Evolutionary conservation across 2,797 vertebrate genomes (phyloP).

Genomic region (Clarias fuscus): DNA sequence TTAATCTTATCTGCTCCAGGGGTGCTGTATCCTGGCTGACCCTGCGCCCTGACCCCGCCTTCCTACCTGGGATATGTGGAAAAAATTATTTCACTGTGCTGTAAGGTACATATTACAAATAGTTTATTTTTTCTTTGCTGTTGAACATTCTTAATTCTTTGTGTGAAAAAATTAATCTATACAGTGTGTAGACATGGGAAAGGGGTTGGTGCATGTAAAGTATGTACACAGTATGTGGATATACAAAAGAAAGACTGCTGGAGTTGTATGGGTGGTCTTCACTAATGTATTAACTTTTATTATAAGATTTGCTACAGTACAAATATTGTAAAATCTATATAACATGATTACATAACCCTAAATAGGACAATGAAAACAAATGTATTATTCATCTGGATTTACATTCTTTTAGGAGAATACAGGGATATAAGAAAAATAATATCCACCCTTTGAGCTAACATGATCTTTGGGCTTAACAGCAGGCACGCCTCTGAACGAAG

Average conservation of each 20-base stretch:
- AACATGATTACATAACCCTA: not conserved
- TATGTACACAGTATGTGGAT: not conserved
- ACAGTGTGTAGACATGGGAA: not conserved
- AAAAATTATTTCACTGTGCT: no score
- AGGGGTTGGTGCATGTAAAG: not conserved
- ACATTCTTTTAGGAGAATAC: not conserved
- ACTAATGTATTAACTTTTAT: not conserved
- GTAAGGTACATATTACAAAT: not conserved
- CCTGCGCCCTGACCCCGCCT: no score
- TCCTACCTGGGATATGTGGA: no score
- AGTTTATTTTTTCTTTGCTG: no score
- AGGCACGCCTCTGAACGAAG: not conserved
- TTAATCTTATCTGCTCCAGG: no score
- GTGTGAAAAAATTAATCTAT: not conserved
- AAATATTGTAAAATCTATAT: not conserved
- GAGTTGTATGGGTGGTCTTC: not conserved
- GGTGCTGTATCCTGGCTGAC: no score
- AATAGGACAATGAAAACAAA: not conserved
- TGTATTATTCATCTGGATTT: not conserved
- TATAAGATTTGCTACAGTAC: not conserved
- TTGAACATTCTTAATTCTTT: not conserved
- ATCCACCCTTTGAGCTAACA: not conserved
- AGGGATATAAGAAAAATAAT: not conserved
- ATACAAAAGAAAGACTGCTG: not conserved
- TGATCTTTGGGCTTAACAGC: not conserved